These are phyloP conservation scores for Apodemia mormo DNA, from an alignment of 2,888 invertebrate species.

Conservation along the genomic window DNA sequence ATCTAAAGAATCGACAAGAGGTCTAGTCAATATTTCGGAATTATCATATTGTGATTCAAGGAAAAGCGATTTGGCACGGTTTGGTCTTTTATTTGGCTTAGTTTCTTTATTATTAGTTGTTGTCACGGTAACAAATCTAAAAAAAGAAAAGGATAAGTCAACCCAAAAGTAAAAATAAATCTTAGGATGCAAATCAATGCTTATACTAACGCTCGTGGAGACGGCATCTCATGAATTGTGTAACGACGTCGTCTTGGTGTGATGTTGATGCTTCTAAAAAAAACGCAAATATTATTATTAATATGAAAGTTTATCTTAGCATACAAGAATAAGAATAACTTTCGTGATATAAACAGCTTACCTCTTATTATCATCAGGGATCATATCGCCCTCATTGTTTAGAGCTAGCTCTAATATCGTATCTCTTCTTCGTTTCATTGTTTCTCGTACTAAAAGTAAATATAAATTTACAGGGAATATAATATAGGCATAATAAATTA, in stretches of 20 bases:
- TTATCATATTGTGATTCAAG: neutral
- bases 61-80: constrained; percentile 16
- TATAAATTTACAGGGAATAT: too few species aligned
- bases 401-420: constrained; percentile 12
- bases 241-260: neutral
- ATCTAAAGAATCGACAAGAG: constrained; percentile 10
- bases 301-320: neutral
- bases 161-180: neutral
- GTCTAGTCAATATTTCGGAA: neutral
- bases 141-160: neutral
- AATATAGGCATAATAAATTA: too few species aligned
- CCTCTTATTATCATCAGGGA: constrained; percentile 4
- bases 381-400: neutral
- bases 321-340: constrained; percentile 5
- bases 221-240: constrained; percentile 5
- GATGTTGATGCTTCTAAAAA: too few species aligned
- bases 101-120: constrained; percentile 6
- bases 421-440: constrained; percentile 18
- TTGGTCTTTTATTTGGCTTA: constrained; percentile 3
- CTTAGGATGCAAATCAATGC: neutral
- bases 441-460: too few species aligned
- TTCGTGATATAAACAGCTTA: neutral
- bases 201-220: constrained; percentile 17
- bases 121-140: constrained; percentile 17
- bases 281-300: neutral